These are phyloP conservation scores for Blastomussa wellsi DNA, from an alignment of 92 coral and sea anemone genomes.

Conservation along the genomic window DNA sequence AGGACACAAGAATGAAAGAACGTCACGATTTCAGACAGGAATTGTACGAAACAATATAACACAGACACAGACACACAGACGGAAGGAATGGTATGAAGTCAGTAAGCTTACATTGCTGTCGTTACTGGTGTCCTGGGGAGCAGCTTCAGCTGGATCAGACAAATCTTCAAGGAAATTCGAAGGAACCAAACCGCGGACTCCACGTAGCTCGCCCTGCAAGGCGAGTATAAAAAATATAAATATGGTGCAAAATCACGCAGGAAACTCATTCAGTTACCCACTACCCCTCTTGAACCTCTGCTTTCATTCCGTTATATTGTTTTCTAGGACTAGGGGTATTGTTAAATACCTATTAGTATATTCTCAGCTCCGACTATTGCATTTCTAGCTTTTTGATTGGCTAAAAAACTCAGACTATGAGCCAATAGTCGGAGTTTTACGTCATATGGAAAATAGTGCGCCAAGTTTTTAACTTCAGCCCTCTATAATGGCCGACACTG, in stretches of 20 bases:
- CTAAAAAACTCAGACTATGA: too few relatives aligned
- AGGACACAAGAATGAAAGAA: neutral
- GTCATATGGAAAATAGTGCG: too few relatives aligned
- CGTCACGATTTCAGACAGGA: neutral
- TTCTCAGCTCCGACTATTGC: too few relatives aligned
- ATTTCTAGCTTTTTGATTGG: too few relatives aligned
- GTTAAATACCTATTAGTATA: too few relatives aligned
- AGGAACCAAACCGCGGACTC: slow-evolving; percentile 96
- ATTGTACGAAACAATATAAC: neutral
- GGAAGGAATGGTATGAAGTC: neutral
- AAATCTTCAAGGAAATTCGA: slow-evolving; percentile 89
- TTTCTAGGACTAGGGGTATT: too few relatives aligned
- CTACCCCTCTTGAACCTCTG: too few relatives aligned
- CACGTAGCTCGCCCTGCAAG: slow-evolving; percentile 86
- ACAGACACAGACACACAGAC: neutral
- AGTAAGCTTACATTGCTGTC: slow-evolving; percentile 49
- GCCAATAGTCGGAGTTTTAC: too few relatives aligned
- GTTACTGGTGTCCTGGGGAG: slow-evolving; percentile 40
- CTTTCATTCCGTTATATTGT: too few relatives aligned
- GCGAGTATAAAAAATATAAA: neutral
- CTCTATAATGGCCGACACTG: too few relatives aligned
- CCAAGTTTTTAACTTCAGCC: too few relatives aligned
- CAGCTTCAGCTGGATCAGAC: slow-evolving; percentile 49
- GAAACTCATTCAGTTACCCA: neutral
- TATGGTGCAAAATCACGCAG: neutral